Percentiles rank a stretch among this genome's conserved stretches.
phyloP scores from a whole-genome alignment of 2,797 vertebrate species.

The Aselliscus stoliczkanus region DNA sequence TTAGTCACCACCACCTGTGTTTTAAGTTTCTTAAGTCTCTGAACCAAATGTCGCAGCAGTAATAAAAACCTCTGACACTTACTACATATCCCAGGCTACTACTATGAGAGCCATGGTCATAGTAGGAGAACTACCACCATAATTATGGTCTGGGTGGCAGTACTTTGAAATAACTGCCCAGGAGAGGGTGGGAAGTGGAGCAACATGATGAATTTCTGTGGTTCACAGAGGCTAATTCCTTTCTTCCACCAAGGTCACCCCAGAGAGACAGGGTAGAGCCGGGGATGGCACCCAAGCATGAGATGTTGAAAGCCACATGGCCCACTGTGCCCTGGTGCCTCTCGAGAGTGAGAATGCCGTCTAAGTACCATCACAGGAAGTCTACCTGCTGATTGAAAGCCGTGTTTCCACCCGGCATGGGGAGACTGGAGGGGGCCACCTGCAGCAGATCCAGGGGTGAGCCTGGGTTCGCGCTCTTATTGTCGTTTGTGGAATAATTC shows the following conservation, averaged over 20 bases:
- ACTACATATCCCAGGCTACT: background rate
- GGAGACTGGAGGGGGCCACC: slow-evolving; percentile 83
- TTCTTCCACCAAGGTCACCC: too few species aligned
- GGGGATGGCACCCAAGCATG: background rate
- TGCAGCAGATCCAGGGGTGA: slow-evolving; percentile 85
- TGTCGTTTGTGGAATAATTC: slow-evolving; percentile 85
- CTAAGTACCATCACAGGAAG: background rate
- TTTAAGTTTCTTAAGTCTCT: background rate
- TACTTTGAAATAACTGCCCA: background rate
- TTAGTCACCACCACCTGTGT: background rate
- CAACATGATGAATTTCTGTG: background rate
- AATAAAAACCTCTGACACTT: background rate
- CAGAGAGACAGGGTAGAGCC: background rate
- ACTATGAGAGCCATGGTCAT: background rate
- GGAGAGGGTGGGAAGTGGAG: rapidly evolving
- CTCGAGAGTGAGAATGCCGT: background rate
- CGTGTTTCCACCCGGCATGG: slow-evolving; percentile 84
- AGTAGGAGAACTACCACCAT: background rate
- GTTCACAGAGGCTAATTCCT: background rate
- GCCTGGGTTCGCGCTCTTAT: slow-evolving; percentile 80
- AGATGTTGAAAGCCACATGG: background rate
- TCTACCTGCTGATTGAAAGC: slow-evolving; percentile 84
- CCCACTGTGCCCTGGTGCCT: background rate
- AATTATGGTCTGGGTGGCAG: background rate
- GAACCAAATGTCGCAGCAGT: background rate